Conservation (phyloP, 53 echinoderm and acorn worm species). For the Paracentrotus lividus region DNA sequence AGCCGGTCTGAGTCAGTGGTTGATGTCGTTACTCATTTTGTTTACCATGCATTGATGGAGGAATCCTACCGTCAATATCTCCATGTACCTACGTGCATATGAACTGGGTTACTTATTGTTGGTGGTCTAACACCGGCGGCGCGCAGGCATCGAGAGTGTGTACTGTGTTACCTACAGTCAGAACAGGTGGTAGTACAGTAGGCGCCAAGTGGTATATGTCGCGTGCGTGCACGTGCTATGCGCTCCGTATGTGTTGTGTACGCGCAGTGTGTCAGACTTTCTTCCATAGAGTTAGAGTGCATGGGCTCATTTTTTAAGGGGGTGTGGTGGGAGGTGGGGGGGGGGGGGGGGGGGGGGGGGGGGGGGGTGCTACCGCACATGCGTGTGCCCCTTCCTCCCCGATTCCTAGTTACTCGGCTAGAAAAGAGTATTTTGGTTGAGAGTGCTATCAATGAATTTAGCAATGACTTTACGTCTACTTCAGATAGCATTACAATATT, state of each 20-base stretch:
- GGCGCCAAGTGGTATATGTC: background rate
- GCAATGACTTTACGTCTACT: background rate
- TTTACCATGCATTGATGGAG: too few relatives aligned
- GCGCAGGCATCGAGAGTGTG: background rate
- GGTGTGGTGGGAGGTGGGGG: too few relatives aligned
- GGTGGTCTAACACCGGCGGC: background rate
- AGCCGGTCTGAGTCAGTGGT: background rate
- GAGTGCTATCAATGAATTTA: background rate
- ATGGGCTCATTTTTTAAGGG: too few relatives aligned
- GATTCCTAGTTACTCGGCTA: too few relatives aligned
- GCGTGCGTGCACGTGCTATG: background rate
- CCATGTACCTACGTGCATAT: background rate
- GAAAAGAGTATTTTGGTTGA: too few relatives aligned
- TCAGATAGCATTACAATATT: background rate
- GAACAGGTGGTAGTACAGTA: constrained; percentile 17
- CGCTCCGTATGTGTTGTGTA: background rate
- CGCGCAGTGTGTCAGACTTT: background rate
- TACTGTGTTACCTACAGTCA: background rate
- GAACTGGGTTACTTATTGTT: background rate
- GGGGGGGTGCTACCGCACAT: too few relatives aligned
- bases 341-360: too few relatives aligned
- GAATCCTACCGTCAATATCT: background rate
- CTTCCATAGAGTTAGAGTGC: too few relatives aligned
- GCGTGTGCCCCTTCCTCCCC: too few relatives aligned
- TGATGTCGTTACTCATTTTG: background rate